Conservation (phyloP, 2,797 vertebrate genomes). For the Muscicapa comitata region DNA sequence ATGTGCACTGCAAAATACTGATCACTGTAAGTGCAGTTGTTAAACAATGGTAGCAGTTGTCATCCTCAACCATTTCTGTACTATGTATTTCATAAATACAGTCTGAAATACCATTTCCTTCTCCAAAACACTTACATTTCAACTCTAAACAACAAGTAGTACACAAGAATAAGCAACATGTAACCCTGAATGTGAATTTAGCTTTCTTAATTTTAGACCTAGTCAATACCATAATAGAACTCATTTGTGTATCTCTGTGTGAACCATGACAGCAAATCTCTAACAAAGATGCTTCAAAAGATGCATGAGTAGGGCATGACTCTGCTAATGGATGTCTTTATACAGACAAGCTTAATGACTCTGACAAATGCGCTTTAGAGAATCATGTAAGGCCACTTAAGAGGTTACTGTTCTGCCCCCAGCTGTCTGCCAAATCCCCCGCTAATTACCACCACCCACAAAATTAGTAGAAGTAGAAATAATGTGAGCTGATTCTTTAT, state of each 20-base stretch:
- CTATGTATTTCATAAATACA: background rate
- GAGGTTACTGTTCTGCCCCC: background rate
- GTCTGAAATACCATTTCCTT: background rate
- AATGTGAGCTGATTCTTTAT: background rate
- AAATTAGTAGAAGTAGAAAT: background rate
- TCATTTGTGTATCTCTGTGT: background rate
- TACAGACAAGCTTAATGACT: background rate
- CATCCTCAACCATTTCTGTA: background rate
- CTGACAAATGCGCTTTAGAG: background rate
- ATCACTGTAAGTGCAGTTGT: background rate
- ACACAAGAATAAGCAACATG: background rate
- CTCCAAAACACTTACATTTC: background rate
- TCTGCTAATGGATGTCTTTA: background rate
- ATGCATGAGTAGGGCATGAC: background rate
- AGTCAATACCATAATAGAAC: background rate
- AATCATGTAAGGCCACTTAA: background rate
- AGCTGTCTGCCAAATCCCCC: background rate
- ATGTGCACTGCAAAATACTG: background rate
- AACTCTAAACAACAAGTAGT: background rate
- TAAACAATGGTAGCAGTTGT: background rate
- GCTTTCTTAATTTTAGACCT: background rate
- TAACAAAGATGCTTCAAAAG: background rate
- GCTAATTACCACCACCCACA: background rate
- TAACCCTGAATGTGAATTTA: background rate
- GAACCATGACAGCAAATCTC: background rate